phyloP scores from a whole-genome alignment of 2,113 vertebrate species.

The Picathartes gymnocephalus region DNA sequence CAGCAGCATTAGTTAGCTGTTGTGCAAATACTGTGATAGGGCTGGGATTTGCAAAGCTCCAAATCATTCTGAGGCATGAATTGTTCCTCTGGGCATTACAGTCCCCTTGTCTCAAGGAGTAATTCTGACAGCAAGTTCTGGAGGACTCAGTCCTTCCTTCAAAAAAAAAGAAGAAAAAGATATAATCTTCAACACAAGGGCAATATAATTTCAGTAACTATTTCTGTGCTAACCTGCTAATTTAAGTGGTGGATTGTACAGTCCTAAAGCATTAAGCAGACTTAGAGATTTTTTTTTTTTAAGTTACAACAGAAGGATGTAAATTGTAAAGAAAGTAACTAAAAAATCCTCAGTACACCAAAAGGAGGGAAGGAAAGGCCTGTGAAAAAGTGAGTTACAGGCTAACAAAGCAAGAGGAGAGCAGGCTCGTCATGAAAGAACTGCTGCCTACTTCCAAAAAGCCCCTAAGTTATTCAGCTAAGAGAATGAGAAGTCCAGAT shows the following conservation, averaged over 20 bases:
- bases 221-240: not conserved
- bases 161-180: not conserved
- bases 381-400: not conserved
- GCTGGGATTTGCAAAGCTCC: not conserved
- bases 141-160: not conserved
- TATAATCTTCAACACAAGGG: not conserved
- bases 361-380: not conserved
- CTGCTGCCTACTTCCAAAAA: not conserved
- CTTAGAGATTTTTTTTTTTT: not conserved
- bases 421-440: not conserved
- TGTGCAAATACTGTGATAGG: not conserved
- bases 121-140: not conserved
- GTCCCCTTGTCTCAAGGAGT: not conserved
- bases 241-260: not conserved
- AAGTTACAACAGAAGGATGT: not conserved
- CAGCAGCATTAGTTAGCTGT: not conserved
- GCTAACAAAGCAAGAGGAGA: conserved; percentile 1
- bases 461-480: not conserved
- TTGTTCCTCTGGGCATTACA: not conserved
- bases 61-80: not conserved
- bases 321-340: not conserved
- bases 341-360: not conserved
- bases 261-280: not conserved
- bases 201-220: not conserved
- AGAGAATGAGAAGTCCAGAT: not conserved